Evolutionary conservation across 2,797 vertebrate genomes (phyloP), one percentile per base, ranked within the genome.

Genomic region (Galagoides demidoff): DNA sequence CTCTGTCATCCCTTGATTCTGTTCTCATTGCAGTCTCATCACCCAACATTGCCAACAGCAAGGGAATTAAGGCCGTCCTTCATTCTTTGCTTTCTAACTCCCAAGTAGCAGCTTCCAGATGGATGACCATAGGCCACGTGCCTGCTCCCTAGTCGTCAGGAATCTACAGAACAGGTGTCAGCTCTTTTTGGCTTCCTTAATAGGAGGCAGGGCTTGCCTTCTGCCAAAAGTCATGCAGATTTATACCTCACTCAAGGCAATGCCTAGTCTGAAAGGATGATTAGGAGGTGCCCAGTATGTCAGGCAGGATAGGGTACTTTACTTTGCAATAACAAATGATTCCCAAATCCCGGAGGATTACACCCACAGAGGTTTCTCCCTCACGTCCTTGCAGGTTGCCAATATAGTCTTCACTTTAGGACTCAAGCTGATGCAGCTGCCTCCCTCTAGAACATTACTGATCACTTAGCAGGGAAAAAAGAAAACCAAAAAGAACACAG

Each of bases 101-200:
- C 55, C 90, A 57, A 49, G 63, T 73, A 1, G 16, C 22, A n/a
- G 27, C n/a, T 96, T 93, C 84, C 63, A 77, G 57, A 83, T 61
- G 83, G 19, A n/a, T 87, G 45, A 73, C 22, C 29, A 57, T 66
- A 66, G 84, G 9, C 66, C 23, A 57, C 71, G 34, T 4, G 34
- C 20, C 31, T 88, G 8, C 82, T 90, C 61, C 31, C 22, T 73
- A 9, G 63, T 31, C 52, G 43, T 14, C 17, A 92, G n/a, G 81
- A 78, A 87, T 90, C 90, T 93, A 52, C 43, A 85, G 92, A 77
- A 92, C 45, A 55, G 82, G 63, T 78, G 37, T 89, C 6, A 13
- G 59, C 52, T 79, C 84, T 90, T 95, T 87, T 39, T 71, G 55
- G 29, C 76, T 88, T 76, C 63, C 63, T 59, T 82, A 22, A 31